Evolutionary conservation across 2,797 vertebrate genomes (phyloP).

Genomic region (Lagodon rhomboides): DNA sequence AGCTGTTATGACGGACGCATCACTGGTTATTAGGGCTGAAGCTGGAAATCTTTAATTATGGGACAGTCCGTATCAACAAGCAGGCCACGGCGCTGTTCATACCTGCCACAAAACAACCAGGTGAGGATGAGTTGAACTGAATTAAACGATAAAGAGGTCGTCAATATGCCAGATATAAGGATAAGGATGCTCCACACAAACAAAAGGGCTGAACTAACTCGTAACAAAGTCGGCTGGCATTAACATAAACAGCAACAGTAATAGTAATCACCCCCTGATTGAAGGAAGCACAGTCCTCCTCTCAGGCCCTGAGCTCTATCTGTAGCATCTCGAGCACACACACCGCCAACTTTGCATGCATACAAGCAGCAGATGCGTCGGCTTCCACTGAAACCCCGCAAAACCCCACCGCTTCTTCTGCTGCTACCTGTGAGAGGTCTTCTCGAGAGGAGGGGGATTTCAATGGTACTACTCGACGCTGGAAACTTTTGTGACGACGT

Average conservation of each 20-base stretch:
- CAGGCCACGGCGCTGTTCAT: not conserved
- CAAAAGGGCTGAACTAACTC: not conserved
- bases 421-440: slow-evolving; percentile 21
- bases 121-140: not conserved
- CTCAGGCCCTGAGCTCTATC: not conserved
- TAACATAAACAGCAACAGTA: not conserved
- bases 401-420: slow-evolving; percentile 10
- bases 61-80: slow-evolving; percentile 12
- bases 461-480: not conserved
- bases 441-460: slow-evolving; percentile 9
- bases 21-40: slow-evolving; percentile 16
- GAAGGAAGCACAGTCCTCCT: slow-evolving; percentile 2
- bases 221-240: not conserved
- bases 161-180: not conserved
- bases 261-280: not conserved
- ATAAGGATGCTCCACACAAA: not conserved
- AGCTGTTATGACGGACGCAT: slow-evolving; percentile 4
- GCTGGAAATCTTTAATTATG: slow-evolving; percentile 22
- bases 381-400: slow-evolving; percentile 36
- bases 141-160: not conserved
- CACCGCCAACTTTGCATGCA: not conserved
- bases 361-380: not conserved
- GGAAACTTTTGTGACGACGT: slow-evolving; percentile 52
- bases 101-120: not conserved
- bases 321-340: too few relatives aligned